phyloP scores from a whole-genome alignment of 2,888 invertebrate genomes.

The Pediacus dermestoides region DNA sequence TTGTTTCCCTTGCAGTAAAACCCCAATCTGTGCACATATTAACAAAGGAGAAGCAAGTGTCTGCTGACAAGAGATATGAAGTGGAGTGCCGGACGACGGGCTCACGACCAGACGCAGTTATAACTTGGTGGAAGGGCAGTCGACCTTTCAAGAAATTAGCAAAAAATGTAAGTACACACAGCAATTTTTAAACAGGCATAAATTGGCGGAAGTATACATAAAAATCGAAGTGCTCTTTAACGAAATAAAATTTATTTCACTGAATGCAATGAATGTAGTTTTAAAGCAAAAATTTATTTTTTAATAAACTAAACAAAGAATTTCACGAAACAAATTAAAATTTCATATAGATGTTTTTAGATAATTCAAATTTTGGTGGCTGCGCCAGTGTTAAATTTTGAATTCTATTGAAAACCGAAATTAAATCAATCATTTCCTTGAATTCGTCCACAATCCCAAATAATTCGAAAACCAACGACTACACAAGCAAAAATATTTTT shows the following conservation, averaged over 20 bases:
- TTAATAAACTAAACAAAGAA: conserved; percentile 6
- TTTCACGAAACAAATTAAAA: neutral
- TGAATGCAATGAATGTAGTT: conserved; percentile 6
- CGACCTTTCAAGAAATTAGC: conserved; percentile 74
- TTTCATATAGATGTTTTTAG: no score
- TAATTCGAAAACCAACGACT: no score
- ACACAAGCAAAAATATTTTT: no score
- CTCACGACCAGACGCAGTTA: conserved; percentile 78
- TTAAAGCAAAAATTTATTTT: conserved; percentile 6
- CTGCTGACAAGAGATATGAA: conserved; percentile 81
- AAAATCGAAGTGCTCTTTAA: no score
- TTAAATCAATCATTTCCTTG: no score
- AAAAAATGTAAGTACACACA: conserved; percentile 80
- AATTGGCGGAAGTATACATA: no score
- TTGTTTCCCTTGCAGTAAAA: conserved; percentile 70
- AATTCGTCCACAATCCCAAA: no score
- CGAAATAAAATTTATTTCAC: no score
- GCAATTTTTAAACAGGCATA: no score
- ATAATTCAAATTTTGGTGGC: no score
- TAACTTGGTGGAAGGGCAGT: conserved; percentile 89
- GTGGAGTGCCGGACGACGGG: conserved; percentile 84
- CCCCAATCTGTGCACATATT: conserved; percentile 79
- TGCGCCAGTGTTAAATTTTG: no score
- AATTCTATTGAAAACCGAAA: no score
- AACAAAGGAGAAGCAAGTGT: conserved; percentile 78